Percentiles rank a stretch among this genome's conserved stretches.
Evolutionary conservation across 2,888 invertebrate species (phyloP).

Genomic region (Carterocephalus palaemon): DNA sequence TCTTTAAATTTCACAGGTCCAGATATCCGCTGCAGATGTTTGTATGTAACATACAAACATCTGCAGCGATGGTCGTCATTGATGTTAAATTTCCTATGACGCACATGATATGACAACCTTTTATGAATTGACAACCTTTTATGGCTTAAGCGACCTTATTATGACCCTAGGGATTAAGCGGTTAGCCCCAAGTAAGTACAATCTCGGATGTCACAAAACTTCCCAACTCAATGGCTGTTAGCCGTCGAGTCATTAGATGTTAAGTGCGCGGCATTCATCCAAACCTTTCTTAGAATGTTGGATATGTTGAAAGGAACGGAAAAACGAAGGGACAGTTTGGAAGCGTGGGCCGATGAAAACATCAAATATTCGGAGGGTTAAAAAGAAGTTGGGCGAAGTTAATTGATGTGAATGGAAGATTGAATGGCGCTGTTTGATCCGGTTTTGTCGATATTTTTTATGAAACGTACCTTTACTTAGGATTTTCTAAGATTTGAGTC

Average conservation of each 20-base stretch:
- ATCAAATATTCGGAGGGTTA: conserved; percentile 6
- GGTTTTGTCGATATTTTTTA: neutral
- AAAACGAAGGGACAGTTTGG: neutral
- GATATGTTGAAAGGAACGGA: neutral
- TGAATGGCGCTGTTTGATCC: neutral
- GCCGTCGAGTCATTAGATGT: conserved; percentile 13
- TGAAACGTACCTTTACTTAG: too few species aligned
- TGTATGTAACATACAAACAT: too few species aligned
- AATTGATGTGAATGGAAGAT: neutral
- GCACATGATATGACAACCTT: too few species aligned
- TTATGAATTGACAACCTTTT: too few species aligned
- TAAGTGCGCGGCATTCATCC: conserved; percentile 11
- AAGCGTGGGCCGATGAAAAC: conserved; percentile 1
- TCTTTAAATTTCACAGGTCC: too few species aligned
- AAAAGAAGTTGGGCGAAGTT: neutral
- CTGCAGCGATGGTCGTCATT: too few species aligned
- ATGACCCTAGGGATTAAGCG: neutral
- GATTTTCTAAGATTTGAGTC: too few species aligned
- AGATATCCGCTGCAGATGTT: too few species aligned
- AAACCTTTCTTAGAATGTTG: conserved; percentile 8
- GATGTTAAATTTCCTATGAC: too few species aligned
- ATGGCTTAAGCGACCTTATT: too few species aligned
- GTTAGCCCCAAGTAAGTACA: neutral
- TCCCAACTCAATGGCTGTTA: conserved; percentile 3
- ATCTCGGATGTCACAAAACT: neutral